phyloP scores from a whole-genome alignment of 2,797 vertebrate species.

The Crocidura indochinensis region DNA sequence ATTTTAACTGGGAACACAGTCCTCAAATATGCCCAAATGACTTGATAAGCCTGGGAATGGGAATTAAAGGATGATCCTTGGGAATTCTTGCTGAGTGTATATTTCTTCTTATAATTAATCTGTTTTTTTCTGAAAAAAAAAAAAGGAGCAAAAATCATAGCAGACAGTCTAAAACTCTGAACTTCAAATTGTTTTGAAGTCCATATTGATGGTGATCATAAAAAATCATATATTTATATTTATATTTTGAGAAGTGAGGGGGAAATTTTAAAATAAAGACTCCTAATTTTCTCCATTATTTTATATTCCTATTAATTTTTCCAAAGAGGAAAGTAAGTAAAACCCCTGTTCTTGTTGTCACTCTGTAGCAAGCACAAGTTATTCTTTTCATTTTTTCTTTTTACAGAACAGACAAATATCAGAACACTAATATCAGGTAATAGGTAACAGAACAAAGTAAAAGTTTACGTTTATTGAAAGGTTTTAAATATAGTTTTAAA shows the following conservation, averaged over 20 bases:
- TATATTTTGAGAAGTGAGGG: background rate
- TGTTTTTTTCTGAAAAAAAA: conserved; percentile 65
- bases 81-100: conserved; percentile 17
- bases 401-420: background rate
- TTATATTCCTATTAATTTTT: conserved; percentile 7
- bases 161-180: background rate
- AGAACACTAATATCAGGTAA: no score
- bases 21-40: conserved; percentile 74
- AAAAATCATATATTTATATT: background rate
- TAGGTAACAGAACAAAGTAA: no score
- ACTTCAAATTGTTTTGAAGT: background rate
- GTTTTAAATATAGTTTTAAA: no score
- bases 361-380: background rate
- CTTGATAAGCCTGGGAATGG: conserved; percentile 8
- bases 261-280: background rate
- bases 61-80: conserved; percentile 61
- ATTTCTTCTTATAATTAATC: conserved; percentile 45
- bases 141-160: conserved; percentile 1
- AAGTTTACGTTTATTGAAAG: no score
- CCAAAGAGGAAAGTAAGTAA: background rate
- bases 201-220: background rate
- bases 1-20: conserved; percentile 67
- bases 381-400: background rate
- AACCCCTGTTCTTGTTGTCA: background rate
- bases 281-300: background rate